Conservation (phyloP, 2,888 invertebrate genomes). For the Ochropleura leucogaster region DNA sequence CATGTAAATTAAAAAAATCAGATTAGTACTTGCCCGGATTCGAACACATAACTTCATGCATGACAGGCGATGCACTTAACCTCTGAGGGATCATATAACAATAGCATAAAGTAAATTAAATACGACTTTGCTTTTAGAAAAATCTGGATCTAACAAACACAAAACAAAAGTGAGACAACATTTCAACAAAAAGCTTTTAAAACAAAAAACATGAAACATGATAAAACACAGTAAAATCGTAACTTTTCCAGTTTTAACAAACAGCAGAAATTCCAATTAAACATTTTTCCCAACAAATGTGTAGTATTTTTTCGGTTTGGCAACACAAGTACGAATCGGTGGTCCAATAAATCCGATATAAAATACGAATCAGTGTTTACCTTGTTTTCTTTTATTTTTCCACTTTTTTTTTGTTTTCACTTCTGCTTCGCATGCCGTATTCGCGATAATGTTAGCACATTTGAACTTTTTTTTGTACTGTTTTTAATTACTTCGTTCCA, state of each 20-base stretch:
- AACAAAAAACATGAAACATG: slow-evolving; percentile 17
- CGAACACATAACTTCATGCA: too few relatives aligned
- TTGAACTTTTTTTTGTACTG: slow-evolving; percentile 33
- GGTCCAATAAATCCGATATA: slow-evolving; percentile 77
- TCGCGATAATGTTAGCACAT: slow-evolving; percentile 59
- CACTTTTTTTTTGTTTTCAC: slow-evolving; percentile 69
- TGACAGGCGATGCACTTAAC: too few relatives aligned
- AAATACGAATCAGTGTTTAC: slow-evolving; percentile 77
- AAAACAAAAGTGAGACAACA: slow-evolving; percentile 6
- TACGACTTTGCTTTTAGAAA: not conserved
- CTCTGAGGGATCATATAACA: too few relatives aligned
- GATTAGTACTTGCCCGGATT: too few relatives aligned
- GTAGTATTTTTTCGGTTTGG: slow-evolving; percentile 55
- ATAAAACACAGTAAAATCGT: slow-evolving; percentile 22
- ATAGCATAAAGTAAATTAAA: too few relatives aligned
- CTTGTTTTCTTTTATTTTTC: slow-evolving; percentile 75
- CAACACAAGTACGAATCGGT: slow-evolving; percentile 64
- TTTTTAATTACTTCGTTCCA: slow-evolving; percentile 8
- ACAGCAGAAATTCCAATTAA: slow-evolving; percentile 32
- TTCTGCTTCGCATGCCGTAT: slow-evolving; percentile 54
- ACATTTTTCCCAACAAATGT: slow-evolving; percentile 38
- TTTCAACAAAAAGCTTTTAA: slow-evolving; percentile 21
- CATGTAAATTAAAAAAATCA: too few relatives aligned
- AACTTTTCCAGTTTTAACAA: slow-evolving; percentile 39
- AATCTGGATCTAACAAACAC: slow-evolving; percentile 9